Base-by-base conservation (phyloP, 2,113 vertebrate genomes). In the Catagonus wagneri region DNA sequence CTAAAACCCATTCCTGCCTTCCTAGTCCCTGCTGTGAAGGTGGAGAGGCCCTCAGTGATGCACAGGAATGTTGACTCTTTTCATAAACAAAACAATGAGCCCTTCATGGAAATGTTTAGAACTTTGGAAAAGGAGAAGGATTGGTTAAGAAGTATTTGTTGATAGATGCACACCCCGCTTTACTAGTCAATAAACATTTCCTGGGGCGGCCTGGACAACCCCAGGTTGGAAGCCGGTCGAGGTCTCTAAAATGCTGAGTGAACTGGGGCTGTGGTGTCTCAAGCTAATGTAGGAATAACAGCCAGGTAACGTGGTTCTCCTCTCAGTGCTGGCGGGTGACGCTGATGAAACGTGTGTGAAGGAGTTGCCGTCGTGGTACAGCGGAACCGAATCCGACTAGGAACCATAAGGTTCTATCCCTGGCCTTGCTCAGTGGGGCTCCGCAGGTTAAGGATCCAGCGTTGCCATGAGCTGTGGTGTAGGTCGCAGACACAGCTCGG, bases 61-160 rank as follows among this genome's bases (percentile, higher is more conserved):
- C 90, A 96, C 93, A 95, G 91, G 32, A 83, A 0, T 52, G 72
- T 95, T 95, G 90, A 93, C 76, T 83, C 85, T 85, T 76, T 80
- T 66, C 17, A 85, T 90, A 91, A 89, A 75, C 94, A 85, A 93
- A 80, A 95, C 83, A 96, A 89, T 60, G 75, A 83, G 14, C 22
- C 34, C 32, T 83, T 60, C 23, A 27, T 8, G 12, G 63, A 69
- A 74, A 85, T n/a, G 15, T 71, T 93, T 12, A 78, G 58, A 54
- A 95, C 16, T 93, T 83, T 52, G 81, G 79, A 94, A 93, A 79
- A 79, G 58, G 76, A 96, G 63, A 90, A 61, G 83, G 75, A 96
- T n/a, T 4, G 1, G 44, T 75, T 83, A 76, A 71, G 63, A 34
- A 58, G 34, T 93, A 65, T 95, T 84, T 91, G 50, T 84, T 75